Base-by-base conservation (phyloP, 2,888 invertebrate genomes). In the Acleris laterana region DNA sequence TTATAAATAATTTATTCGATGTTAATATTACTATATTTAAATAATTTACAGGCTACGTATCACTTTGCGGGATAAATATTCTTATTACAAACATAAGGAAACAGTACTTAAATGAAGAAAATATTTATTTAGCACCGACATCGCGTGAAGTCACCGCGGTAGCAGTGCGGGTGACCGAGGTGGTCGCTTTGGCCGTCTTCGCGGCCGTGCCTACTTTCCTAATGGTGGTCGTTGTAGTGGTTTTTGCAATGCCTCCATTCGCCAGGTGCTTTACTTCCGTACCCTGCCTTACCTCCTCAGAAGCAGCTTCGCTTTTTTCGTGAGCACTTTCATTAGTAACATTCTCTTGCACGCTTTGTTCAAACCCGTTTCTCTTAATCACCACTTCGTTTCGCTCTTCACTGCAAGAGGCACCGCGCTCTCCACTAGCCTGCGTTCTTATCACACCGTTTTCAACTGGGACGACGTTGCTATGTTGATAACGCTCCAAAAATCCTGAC, bases 151-250 rank as follows among this genome's bases (percentile, higher is more conserved):
- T 90, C 60, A 88, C 83, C 16, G 86, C 85, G 20, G 90, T 88
- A 13, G 91, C 83, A 22, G 88, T 89, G 20, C 88, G 84, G 42
- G 84, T 86, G 28, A 88, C 87, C 1, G 82, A 78, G 1, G 85
- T 85, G 5, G 86, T 78, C 53, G 85, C 79, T 67, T 88, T 90
- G 5, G 88, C 92, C 17, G 85, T 88, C 71, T 76, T 88, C 6
- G 90, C 89, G 9, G 88, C 80, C 0, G 89, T 87, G 3, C 91
- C 93, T 6, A 90, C 79, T 75, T 88, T 91, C 51, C 77, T 82
- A 22, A 90, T 75, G 4, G 91, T 92, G 13, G 89, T 92, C 1
- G 90, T 92, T 6, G 91, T 90, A 6, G 91, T 93, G 3, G 90
- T 91, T 70, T 85, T 89, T 38, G 88, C 73, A 56, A 81, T 77